Base-by-base conservation (phyloP, 1,140 invertebrate species). In the Hycleus phaleratus region DNA sequence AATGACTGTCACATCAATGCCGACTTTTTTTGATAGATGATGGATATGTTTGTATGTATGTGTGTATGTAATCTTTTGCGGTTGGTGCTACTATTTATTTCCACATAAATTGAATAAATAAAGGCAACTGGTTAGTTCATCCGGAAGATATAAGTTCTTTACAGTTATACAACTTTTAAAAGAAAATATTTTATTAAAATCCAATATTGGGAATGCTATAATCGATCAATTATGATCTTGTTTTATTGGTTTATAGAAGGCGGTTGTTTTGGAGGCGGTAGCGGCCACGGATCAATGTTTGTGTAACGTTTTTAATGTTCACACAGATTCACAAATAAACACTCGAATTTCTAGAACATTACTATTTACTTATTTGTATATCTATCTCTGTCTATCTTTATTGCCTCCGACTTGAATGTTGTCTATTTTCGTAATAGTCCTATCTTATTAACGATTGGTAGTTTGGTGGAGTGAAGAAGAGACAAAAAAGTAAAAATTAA, bases 321-420 rank as follows among this genome's bases (percentile, higher is more conserved):
- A 61, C 68, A 60, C 63, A 60, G 57, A 63, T 65, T 70, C 64
- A 65, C 67, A 68, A 68, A 70, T 68, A 70, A 68, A 70, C 67
- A 68, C 66, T 67, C 65, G 68, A 65, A 64, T 70, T 70, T 70
- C 68, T 68, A 65, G 68, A 65, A 70, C 65, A 68, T 69, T 67
- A 65, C 60, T 65, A 67, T 70, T 68, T 68, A 67, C 63, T 68
- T 70, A 70, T 70, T 70, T 70, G 68, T 61, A 61, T 66, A 65
- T 26, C 38, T 53, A 32, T 32, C 32, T 60, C 59, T 56, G 18
- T 18, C 18, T 18, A 1, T 18, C 67, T 69, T 69, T 70, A 70
- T 70, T 70, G 63, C 68, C 45, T 45, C 40, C 46, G 56, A 50
- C 61, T 40, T 48, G 56, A 58, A 63, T 62, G 58, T 65, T 61